Percentiles rank a stretch among this genome's conserved stretches.
These are phyloP conservation scores for Copsychus sechellarum DNA, from an alignment of 2,113 vertebrate genomes.

Conservation along the genomic window DNA sequence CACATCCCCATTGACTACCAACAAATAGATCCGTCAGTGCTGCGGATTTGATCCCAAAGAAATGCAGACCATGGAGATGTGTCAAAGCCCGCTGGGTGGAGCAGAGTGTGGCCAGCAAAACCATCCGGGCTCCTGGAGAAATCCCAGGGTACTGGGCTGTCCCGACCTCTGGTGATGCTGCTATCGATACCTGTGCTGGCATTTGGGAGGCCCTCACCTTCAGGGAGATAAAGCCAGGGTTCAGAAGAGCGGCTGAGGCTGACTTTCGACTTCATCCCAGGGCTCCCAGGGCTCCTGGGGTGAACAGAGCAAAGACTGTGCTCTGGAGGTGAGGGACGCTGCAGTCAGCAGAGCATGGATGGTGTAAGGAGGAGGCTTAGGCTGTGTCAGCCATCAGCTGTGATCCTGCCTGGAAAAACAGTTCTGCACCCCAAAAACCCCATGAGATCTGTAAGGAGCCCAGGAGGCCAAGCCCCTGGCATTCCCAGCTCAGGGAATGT, in stretches of 20 bases:
- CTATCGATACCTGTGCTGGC: not conserved
- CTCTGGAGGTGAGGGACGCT: not conserved
- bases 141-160: not conserved
- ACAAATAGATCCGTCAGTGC: not conserved
- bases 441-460: not conserved
- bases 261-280: not conserved
- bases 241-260: not conserved
- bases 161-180: not conserved
- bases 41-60: not conserved
- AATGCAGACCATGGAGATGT: accelerated
- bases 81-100: not conserved
- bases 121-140: not conserved
- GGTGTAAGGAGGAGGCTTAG: not conserved
- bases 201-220: not conserved
- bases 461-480: not conserved
- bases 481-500: not conserved
- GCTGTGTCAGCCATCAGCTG: not conserved
- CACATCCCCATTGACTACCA: not conserved
- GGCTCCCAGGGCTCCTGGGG: accelerated
- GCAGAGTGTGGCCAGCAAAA: not conserved
- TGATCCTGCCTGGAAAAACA: not conserved
- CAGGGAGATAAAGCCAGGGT: not conserved
- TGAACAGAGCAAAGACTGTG: not conserved
- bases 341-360: not conserved
- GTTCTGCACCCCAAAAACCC: not conserved